Percentiles rank a stretch among this genome's conserved stretches.
Conservation (phyloP, 2,113 vertebrate species). For the Mugil cephalus region DNA sequence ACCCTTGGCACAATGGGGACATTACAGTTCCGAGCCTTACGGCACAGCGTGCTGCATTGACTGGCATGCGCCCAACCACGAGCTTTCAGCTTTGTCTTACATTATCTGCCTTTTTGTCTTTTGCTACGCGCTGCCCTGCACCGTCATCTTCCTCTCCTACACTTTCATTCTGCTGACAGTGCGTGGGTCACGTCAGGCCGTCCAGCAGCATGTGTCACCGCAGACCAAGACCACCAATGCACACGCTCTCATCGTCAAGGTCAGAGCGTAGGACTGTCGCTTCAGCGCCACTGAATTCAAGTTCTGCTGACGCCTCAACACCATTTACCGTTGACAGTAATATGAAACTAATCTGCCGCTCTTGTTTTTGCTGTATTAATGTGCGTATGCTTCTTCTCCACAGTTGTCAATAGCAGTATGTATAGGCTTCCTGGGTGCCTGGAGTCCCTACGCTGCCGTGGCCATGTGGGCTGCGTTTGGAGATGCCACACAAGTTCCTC, state of each 20-base stretch:
- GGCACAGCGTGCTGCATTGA: constrained; percentile 90
- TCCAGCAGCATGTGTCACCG: constrained; percentile 84
- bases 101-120: constrained; percentile 88
- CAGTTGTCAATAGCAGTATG: constrained; percentile 88
- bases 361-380: background rate
- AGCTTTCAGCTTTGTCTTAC: constrained; percentile 82
- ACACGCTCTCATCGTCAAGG: constrained; percentile 86
- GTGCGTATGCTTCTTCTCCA: constrained; percentile 35
- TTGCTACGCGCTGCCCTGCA: constrained; percentile 88
- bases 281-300: constrained; percentile 16
- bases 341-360: constrained; percentile 12
- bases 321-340: background rate
- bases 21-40: constrained; percentile 87
- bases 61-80: constrained; percentile 83
- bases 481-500: constrained; percentile 77
- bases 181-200: constrained; percentile 81
- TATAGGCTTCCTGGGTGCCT: constrained; percentile 86
- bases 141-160: constrained; percentile 87
- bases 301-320: constrained; percentile 5
- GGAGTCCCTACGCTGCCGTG: constrained; percentile 86
- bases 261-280: constrained; percentile 57
- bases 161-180: constrained; percentile 86
- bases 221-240: constrained; percentile 73
- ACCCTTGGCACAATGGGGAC: constrained; percentile 87
- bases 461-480: constrained; percentile 86